A percentile compares a stretch with the other conserved stretches of the same genome.
phyloP scores from a whole-genome alignment of 1,140 invertebrate genomes.

The Formica selysi region DNA sequence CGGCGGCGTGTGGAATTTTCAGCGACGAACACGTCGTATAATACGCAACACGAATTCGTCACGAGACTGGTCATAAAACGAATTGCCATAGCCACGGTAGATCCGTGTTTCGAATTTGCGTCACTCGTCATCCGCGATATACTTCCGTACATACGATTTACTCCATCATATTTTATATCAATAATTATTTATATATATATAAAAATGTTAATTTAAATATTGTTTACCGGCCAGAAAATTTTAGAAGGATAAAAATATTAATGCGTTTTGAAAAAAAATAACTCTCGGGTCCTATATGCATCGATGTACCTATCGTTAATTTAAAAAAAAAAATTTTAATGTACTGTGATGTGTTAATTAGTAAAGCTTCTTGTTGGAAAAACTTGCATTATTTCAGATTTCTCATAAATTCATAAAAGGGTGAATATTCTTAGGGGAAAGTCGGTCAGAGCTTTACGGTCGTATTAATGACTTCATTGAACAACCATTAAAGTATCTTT shows the following conservation, averaged over 20 bases:
- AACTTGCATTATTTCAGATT: constrained; percentile 5
- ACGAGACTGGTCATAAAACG: constrained; percentile 36
- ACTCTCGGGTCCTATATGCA: background rate
- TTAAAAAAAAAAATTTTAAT: background rate
- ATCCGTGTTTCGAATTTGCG: constrained; percentile 51
- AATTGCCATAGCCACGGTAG: constrained; percentile 28
- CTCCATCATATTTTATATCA: constrained; percentile 10
- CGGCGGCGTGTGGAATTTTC: constrained; percentile 33
- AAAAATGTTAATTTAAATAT: background rate
- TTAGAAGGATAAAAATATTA: background rate
- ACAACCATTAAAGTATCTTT: constrained; percentile 44
- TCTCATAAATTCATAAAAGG: constrained; percentile 3
- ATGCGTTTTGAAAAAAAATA: background rate
- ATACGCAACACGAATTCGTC: constrained; percentile 45
- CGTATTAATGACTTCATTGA: constrained; percentile 49
- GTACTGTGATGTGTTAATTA: background rate
- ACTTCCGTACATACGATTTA: constrained; percentile 5
- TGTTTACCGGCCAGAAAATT: background rate
- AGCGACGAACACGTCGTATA: constrained; percentile 54
- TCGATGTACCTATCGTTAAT: background rate
- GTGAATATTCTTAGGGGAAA: constrained; percentile 21
- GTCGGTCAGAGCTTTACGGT: constrained; percentile 11
- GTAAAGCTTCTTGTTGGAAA: background rate
- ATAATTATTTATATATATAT: background rate
- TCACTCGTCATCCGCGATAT: constrained; percentile 7